Evolutionary conservation across 1,140 invertebrate species (phyloP), one percentile per base, ranked within the genome.

Genomic region (Megalonaias nervosa): DNA sequence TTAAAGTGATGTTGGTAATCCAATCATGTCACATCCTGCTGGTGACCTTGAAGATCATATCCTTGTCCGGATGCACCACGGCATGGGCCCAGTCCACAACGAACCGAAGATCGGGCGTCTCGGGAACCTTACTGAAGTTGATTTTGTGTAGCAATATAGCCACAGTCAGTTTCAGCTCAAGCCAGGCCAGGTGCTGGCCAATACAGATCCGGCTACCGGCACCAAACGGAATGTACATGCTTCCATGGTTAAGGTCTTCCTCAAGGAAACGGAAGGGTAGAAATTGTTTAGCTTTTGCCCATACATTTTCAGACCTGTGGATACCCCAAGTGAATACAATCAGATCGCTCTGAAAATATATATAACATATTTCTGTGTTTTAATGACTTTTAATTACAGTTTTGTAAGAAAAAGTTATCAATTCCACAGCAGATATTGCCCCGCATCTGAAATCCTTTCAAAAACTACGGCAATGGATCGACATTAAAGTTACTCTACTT

Each of bases 71-170:
- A 67, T 85, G 84, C 2, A 85, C 81, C 14, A 85, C 84, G 38
- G 84, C 82, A 65, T 85, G 84, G 15, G 79, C 79, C 82, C 82
- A 85, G 69, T 85, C 84, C 2, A 81, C 80, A 14, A 82, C 82
- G 67, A 85, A 84, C 57, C 73, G 68, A 14, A 85, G 67, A n/a
- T 72, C 75, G 13, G 78, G 71, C 4, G 84, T 84, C 55, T 75
- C 76, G 19, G 72, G n/a, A 13, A 72, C 74, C 23, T 72, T 73
- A 31, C 65, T 60, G 31, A 85, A 80, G 23, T 61, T 73, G 65
- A 85, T 84, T 55, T 76, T 64, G 60, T 80, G 62, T 12, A 85
- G 65, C 19, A 85, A 31, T 15, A 82, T 78, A n/a, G 82, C 82
- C 17, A 80, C 74, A 55, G 78, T 79, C 21, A 85, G 67, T 64